Evolutionary conservation across 2,797 vertebrate genomes (phyloP), one percentile per base, ranked within the genome.

Genomic region (Chromobotia macracanthus): DNA sequence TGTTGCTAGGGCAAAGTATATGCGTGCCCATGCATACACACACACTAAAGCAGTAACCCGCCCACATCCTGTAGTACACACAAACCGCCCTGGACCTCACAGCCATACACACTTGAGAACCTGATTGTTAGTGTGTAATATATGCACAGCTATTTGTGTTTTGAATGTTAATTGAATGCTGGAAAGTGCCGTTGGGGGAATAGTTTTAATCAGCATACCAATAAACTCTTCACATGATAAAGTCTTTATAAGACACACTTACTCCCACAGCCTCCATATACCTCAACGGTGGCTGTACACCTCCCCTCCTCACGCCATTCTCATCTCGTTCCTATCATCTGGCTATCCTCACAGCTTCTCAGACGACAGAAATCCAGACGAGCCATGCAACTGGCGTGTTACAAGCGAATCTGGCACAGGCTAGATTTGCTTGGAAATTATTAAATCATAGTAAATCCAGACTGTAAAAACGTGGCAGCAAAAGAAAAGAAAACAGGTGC

Each of bases 121-220:
- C 70, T 68, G 81, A 82, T 79, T 77, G 75, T 77, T 75, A 79
- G 77, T 61, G 69, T 79, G 69, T 79, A 79, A 79, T 91, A 88
- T 92, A 93, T 91, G 90, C 90, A 89, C 91, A 93, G 90, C 94
- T 92, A 94, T 95, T 95, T 95, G 94, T 95, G 95, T 95, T 96
- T 90, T 92, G 94, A 95, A 94, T 95, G 94, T 95, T 97, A 97
- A 98, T 96, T 95, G 95, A 96, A 96, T 93, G 94, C 91, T 92
- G 92, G 94, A 93, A 95, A 97, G 93, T 91, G 90, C 93, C 90
- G 94, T 94, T 91, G 88, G 90, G 96, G 96, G 96, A 96, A 94
- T 95, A 94, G 93, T 93, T 93, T 93, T 94, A 96, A 96, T 95
- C 95, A 94, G 93, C 92, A 93, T 93, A 92, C 91, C 93, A 94